Evolutionary conservation across 2,888 invertebrate genomes (phyloP), one percentile per base, ranked within the genome.

Genomic region (Sturmia bella): DNA sequence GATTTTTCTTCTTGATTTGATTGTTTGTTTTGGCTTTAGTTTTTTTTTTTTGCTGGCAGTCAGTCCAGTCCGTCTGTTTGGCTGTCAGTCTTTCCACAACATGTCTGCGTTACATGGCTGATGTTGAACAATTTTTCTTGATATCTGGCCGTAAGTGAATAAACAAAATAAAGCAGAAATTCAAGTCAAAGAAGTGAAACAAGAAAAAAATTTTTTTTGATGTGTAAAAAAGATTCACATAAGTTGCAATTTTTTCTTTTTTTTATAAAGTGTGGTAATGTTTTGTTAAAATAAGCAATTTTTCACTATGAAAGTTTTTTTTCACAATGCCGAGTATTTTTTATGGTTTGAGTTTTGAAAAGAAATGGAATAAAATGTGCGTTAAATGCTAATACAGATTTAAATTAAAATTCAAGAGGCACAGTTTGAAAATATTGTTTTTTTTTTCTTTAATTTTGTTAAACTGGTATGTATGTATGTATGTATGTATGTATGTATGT

Each of bases 281-380:
- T 72, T 59, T 59, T 52, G 19, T 63, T 69, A 68, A 81, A 72
- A 77, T 63, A 68, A 69, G 50, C 63, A 77, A 81, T 77, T 73
- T 81, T 73, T 77, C 76, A 81, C 73, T 73, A 73, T 72, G 56
- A 70, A 57, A 41, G 6, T 54, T 41, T 54, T 6, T 3, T 27
- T 27, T 4, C 6, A 6, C 27, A 27, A 27, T 27, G 3, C 6
- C 27, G 27, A 27, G 3, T 27, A 6, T 6, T 6, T 27, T n/a
- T n/a, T n/a, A n/a, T 3, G 27, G 27, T 27, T 27, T 27, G 27
- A 27, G 27, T 27, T 27, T 27, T 27, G 27, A 6, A 27, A 27
- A 27, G 27, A 27, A 27, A 27, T 27, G 27, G 27, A n/a, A n/a
- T n/a, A n/a, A n/a, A n/a, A n/a, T n/a, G n/a, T n/a, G n/a, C n/a